Evolutionary conservation across 2,797 vertebrate genomes (phyloP), one percentile per base, ranked within the genome.

Genomic region (Pitangus sulphuratus): DNA sequence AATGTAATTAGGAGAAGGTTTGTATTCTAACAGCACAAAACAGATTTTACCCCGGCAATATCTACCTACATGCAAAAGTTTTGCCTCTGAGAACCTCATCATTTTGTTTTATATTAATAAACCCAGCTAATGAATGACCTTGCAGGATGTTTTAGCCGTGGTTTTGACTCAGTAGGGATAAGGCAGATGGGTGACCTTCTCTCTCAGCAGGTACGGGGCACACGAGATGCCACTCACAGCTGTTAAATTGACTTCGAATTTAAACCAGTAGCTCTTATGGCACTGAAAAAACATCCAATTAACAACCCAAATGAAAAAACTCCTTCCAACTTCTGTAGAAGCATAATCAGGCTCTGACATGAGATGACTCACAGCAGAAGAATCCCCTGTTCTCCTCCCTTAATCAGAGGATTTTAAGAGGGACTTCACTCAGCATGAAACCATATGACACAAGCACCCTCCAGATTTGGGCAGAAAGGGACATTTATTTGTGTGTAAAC

Each of bases 311-410:
- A 5, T 5, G 16, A n/a, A 71, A 22, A 70, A 93, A 75, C 65
- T 93, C 71, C 68, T 75, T 40, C 51, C 0, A 0, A 45, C 31
- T 87, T 47, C 72, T 87, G 64, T 1, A 80, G 77, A 57, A 79
- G 72, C 33, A 53, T 0, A 6, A 93, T 56, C 68, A 44, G n/a
- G 71, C 53, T 70, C 70, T 28, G 18, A 83, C 39, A 74, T 1
- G 42, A 42, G 42, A 42, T 42, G 89, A 96, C 75, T 96, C 91
- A 90, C 30, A 71, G 60, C 30, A 94, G 79, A 95, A 84, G 76
- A 92, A 94, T 92, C 56, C 60, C n/a, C 70, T 54, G 66, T n/a
- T 93, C 93, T 88, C 91, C 92, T 91, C 94, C 87, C 85, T 95
- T 64, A 68, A 91, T 61, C 60, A 45, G 60, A 87, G 37, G 45